Evolutionary conservation across 92 coral and sea anemone genomes (phyloP).

Genomic region (Porites lobata): DNA sequence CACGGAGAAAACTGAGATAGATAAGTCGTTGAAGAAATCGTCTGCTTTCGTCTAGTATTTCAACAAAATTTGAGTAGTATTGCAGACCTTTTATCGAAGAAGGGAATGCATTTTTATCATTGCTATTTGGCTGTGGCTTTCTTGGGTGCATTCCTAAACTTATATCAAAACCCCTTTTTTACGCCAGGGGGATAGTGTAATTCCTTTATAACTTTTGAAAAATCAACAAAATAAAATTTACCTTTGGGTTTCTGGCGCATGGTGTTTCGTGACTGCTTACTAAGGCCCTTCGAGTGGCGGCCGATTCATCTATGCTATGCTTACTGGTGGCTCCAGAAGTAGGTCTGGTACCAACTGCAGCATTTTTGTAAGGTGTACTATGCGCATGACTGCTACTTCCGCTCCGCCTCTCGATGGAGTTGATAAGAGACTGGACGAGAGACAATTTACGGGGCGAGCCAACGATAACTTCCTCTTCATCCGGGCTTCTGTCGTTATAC

Average conservation of each 20-base stretch:
- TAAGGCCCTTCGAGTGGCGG: background rate
- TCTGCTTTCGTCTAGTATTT: too few relatives aligned
- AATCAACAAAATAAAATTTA: background rate
- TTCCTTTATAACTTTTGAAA: background rate
- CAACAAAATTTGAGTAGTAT: too few relatives aligned
- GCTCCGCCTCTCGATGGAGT: slow-evolving; percentile 72
- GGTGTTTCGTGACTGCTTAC: slow-evolving; percentile 5
- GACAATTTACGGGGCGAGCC: slow-evolving; percentile 70
- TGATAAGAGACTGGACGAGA: slow-evolving; percentile 72
- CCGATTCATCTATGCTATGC: slow-evolving; percentile 8
- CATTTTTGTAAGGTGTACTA: slow-evolving; percentile 4
- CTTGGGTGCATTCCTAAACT: too few relatives aligned
- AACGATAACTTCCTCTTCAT: slow-evolving; percentile 6
- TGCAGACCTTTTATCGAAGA: too few relatives aligned
- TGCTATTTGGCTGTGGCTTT: too few relatives aligned
- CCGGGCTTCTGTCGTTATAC: slow-evolving; percentile 31
- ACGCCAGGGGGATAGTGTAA: background rate
- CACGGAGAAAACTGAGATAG: too few relatives aligned
- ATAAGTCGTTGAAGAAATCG: too few relatives aligned
- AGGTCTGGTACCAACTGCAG: background rate
- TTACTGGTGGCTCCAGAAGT: background rate
- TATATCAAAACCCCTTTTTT: background rate
- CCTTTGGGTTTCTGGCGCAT: background rate
- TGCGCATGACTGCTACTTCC: background rate
- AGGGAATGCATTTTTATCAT: too few relatives aligned